phyloP scores from a whole-genome alignment of 2,113 vertebrate species.

The Baryphthengus martii region DNA sequence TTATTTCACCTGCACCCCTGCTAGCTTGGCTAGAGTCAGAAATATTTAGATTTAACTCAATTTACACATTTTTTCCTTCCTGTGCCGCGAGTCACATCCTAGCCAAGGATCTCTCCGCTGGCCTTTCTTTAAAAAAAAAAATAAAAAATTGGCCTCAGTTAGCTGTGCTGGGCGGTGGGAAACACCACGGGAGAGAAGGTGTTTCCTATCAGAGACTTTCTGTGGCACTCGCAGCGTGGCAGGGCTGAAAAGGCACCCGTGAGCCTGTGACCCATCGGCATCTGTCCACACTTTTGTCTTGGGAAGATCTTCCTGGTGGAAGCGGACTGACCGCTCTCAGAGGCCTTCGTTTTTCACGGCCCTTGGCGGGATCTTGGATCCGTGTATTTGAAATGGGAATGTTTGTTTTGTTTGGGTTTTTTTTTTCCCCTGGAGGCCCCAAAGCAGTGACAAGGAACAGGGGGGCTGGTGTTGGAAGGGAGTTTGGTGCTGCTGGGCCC shows the following conservation, averaged over 20 bases:
- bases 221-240: neutral
- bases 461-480: neutral
- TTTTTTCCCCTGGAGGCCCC: neutral
- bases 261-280: neutral
- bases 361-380: neutral
- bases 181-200: neutral
- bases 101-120: neutral
- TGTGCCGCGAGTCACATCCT: neutral
- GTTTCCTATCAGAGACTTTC: neutral
- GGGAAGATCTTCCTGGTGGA: neutral
- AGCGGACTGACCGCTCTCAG: neutral
- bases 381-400: neutral
- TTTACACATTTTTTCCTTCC: neutral
- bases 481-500: neutral
- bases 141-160: neutral
- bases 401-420: too few relatives aligned
- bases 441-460: neutral
- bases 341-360: neutral
- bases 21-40: neutral
- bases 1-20: neutral
- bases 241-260: neutral
- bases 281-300: neutral
- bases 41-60: neutral
- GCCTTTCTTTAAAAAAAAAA: neutral
- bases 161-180: neutral